These are phyloP conservation scores for Platysternon megacephalum DNA, from an alignment of 2,113 vertebrate genomes.

Conservation along the genomic window DNA sequence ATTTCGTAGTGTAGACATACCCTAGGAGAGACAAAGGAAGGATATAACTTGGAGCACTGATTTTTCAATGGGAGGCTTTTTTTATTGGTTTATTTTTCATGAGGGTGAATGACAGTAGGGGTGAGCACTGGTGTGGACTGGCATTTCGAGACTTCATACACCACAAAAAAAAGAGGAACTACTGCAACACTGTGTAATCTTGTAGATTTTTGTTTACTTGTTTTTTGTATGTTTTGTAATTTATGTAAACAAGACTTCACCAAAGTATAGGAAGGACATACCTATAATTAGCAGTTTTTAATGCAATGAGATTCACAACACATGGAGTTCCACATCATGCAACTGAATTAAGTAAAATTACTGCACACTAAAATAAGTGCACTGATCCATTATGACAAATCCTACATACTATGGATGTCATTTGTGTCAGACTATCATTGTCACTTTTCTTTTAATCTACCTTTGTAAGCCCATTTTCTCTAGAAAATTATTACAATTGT, in stretches of 20 bases:
- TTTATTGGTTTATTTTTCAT: neutral
- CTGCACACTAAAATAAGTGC: neutral
- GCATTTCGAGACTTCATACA: neutral
- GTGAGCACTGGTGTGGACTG: neutral
- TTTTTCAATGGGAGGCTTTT: neutral
- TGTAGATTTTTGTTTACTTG: neutral
- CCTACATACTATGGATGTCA: neutral
- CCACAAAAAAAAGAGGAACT: neutral
- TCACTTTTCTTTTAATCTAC: neutral
- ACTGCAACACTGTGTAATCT: neutral
- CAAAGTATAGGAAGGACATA: neutral
- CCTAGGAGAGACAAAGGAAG: neutral
- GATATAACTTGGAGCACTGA: neutral
- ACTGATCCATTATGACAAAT: neutral
- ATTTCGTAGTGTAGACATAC: no score
- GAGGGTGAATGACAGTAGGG: neutral
- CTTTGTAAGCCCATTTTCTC: neutral
- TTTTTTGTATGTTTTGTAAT: neutral
- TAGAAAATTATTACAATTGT: constrained; percentile 16
- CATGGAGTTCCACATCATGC: neutral
- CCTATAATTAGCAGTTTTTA: neutral
- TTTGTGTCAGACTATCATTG: neutral
- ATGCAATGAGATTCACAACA: neutral
- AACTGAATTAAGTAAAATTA: neutral
- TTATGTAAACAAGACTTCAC: neutral